Conservation (phyloP, 1,140 invertebrate genomes). For the Subanguina moxae region DNA sequence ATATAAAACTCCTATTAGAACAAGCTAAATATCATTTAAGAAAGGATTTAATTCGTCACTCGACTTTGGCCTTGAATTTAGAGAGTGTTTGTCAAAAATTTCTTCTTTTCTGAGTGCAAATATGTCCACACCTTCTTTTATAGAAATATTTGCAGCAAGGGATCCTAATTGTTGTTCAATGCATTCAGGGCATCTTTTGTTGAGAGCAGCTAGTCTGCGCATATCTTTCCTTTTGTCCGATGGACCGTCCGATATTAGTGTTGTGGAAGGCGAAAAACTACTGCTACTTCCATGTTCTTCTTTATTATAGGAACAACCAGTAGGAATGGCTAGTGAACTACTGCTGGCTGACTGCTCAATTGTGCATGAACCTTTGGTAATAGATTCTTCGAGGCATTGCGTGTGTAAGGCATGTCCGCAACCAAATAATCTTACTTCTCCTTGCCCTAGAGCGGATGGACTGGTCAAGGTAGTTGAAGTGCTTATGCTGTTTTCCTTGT, state of each 20-base stretch:
- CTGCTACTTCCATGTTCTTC: background rate
- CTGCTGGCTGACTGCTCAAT: background rate
- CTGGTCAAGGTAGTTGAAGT: background rate
- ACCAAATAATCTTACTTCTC: background rate
- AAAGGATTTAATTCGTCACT: too few species aligned
- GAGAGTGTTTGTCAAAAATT: too few species aligned
- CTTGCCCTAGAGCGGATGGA: background rate
- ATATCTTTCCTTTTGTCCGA: background rate
- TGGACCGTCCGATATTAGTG: background rate
- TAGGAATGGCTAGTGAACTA: background rate
- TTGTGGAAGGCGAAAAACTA: background rate
- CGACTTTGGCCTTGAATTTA: too few species aligned
- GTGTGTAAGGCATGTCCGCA: slow-evolving; percentile 6
- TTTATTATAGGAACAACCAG: background rate
- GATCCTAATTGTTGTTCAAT: background rate
- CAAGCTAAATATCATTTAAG: too few species aligned
- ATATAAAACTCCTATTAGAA: too few species aligned
- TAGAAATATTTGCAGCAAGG: too few species aligned
- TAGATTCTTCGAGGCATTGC: slow-evolving; percentile 1
- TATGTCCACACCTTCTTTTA: too few species aligned
- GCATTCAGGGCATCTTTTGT: background rate
- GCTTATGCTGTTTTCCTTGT: background rate
- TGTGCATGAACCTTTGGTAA: background rate
- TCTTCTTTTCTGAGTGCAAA: too few species aligned
- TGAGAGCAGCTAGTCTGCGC: background rate